Evolutionary conservation across 1,140 invertebrate species (phyloP), one percentile per base, ranked within the genome.

Genomic region (Ctenoplectra terminalis): DNA sequence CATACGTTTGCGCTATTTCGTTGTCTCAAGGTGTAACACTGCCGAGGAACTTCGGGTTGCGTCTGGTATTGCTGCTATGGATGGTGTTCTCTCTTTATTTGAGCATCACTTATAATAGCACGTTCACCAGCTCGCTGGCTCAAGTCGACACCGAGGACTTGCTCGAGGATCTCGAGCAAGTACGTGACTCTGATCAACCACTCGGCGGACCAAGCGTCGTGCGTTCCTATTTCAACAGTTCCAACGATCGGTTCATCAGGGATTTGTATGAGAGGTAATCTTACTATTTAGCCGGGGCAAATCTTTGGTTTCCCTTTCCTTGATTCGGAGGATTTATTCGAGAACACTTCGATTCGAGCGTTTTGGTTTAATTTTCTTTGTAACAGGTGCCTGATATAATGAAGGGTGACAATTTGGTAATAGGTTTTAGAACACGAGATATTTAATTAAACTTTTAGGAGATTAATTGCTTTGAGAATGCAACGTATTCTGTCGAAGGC

Each of bases 101-200:
- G 46, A 84, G 52, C 48, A 61, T 52, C 54, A n/a, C 77, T 15
- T 86, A 81, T 17, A 74, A 72, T 46, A 71, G 71, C 61, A 75
- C 66, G n/a, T 80, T 85, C 72, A 81, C 71, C 56, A 84, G 78
- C 29, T 84, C 66, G 5, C 37, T 86, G 50, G 58, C 58, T 34
- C 34, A 56, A 11, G 34, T 50, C 29, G 73, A 71, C n/a, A 46
- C 60, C 6, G 63, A 72, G 29, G 69, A 73, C 17, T 31, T 67
- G 37, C n/a, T 81, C 17, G 48, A 61, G 54, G n/a, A 60, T 58
- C 37, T 81, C 26, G 20, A 70, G 31, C 58, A 86, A 46, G 29
- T 80, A 40, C 67, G 76, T 56, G 76, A 83, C n/a, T 72, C 69
- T 15, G 76, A 63, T 31, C 69, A 79, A 50, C 60, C 75, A 4